phyloP scores from a whole-genome alignment of 2,797 vertebrate genomes.

The Acridotheres tristis region DNA sequence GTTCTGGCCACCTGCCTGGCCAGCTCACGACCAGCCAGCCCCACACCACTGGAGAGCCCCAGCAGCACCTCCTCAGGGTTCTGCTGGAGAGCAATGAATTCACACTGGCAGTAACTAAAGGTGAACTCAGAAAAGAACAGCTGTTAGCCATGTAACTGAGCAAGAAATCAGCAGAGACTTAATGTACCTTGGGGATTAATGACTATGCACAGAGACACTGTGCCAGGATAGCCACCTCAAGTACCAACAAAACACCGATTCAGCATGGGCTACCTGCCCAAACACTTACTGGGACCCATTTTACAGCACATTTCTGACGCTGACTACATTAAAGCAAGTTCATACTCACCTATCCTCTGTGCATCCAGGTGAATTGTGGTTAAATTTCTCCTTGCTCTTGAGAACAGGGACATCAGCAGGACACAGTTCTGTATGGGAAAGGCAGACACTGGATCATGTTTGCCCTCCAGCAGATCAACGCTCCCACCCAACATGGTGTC shows the following conservation, averaged over 20 bases:
- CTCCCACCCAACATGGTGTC: fast-evolving
- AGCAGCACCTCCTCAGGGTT: fast-evolving
- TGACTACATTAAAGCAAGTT: background rate
- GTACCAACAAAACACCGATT: background rate
- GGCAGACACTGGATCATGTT: background rate
- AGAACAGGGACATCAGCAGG: background rate
- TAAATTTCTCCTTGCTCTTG: background rate
- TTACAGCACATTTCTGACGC: background rate
- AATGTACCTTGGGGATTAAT: background rate
- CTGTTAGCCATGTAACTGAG: background rate
- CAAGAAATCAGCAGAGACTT: background rate
- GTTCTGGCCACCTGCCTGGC: background rate
- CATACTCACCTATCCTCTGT: background rate
- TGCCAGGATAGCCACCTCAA: background rate
- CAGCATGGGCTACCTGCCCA: background rate
- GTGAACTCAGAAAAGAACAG: background rate
- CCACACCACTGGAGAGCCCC: fast-evolving
- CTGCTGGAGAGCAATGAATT: fast-evolving
- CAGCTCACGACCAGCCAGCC: background rate
- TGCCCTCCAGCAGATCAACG: background rate
- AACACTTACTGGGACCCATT: background rate
- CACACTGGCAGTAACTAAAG: background rate
- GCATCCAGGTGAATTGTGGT: background rate
- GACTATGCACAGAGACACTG: background rate
- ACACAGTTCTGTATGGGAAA: background rate